phyloP scores from a whole-genome alignment of 1,140 invertebrate species.

The Apis mellifera region Amel_HAv3.1 CM009942.2:6342501-6343000 shows the following conservation, averaged over 20 bases:
- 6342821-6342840: constrained; percentile 20
- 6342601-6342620: no score
- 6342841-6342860: neutral
- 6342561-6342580: no score
- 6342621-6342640: no score
- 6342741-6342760: neutral
- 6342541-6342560: neutral
- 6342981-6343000: constrained; percentile 61
- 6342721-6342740: no score
- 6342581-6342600: no score
- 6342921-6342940: no score
- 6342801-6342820: constrained; percentile 42
- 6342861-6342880: constrained; percentile 5
- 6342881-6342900: neutral
- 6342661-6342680: no score
- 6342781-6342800: constrained; percentile 22
- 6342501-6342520: constrained; percentile 41
- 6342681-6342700: no score
- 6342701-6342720: no score
- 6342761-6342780: constrained; percentile 14
- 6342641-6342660: no score
- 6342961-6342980: constrained; percentile 48
- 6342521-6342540: constrained; percentile 23
- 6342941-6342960: neutral
- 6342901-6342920: constrained; percentile 15